phyloP scores from a whole-genome alignment of 2,888 invertebrate genomes.

The Anorthoa munda region DNA sequence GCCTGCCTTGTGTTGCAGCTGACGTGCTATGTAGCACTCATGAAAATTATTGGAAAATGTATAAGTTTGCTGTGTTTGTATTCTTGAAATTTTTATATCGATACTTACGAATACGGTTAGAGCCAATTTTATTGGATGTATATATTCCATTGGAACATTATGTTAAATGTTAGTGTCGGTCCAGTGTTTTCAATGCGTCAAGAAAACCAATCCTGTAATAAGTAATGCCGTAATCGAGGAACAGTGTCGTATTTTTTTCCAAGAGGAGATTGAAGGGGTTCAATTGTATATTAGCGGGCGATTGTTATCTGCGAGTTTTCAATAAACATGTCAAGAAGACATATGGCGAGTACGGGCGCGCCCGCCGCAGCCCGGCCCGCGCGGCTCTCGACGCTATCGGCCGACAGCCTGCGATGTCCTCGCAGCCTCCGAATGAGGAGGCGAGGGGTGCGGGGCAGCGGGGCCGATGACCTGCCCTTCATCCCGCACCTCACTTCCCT shows the following conservation, averaged over 20 bases:
- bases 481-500: slow-evolving; percentile 71
- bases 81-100: not conserved
- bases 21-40: not conserved
- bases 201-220: not conserved
- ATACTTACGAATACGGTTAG: not conserved
- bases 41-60: not conserved
- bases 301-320: slow-evolving; percentile 72
- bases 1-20: not conserved
- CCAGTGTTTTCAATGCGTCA: not conserved
- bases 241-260: slow-evolving; percentile 35
- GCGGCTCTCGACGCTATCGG: slow-evolving; percentile 58
- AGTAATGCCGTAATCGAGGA: not conserved
- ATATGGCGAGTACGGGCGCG: slow-evolving; percentile 66
- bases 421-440: slow-evolving; percentile 67
- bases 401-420: slow-evolving; percentile 66
- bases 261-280: slow-evolving; percentile 64
- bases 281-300: slow-evolving; percentile 68
- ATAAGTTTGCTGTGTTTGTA: not conserved
- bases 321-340: slow-evolving; percentile 75
- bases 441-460: slow-evolving; percentile 54
- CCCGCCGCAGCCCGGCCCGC: slow-evolving; percentile 59
- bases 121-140: not conserved
- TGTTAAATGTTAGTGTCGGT: not conserved
- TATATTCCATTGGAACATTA: not conserved
- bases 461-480: slow-evolving; percentile 86